phyloP scores from a whole-genome alignment of 2,888 invertebrate species.

The Tineola bisselliella region DNA sequence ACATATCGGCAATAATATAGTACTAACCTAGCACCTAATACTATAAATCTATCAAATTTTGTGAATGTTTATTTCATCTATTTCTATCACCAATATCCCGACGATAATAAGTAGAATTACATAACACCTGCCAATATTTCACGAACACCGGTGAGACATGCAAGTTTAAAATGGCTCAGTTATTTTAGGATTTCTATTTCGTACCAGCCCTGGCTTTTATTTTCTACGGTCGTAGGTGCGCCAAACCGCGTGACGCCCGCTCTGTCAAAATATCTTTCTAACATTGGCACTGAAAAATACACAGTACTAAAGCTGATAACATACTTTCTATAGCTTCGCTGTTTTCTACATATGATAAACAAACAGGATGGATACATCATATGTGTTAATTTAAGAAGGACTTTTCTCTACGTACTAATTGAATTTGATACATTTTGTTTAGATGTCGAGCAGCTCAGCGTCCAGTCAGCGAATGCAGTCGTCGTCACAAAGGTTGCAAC shows the following conservation, averaged over 20 bases:
- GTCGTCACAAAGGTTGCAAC: constrained; percentile 64
- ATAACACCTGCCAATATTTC: constrained; percentile 1
- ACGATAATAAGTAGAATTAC: neutral
- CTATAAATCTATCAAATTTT: too few relatives aligned
- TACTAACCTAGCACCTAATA: too few relatives aligned
- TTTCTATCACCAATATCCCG: neutral
- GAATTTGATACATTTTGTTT: constrained; percentile 18
- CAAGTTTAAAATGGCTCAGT: constrained; percentile 20
- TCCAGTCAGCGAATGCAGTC: constrained; percentile 69
- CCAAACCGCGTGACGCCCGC: constrained; percentile 59
- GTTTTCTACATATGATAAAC: constrained; percentile 16
- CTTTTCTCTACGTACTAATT: too few relatives aligned
- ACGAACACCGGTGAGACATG: neutral
- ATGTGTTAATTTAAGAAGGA: neutral
- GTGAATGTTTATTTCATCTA: too few relatives aligned
- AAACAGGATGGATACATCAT: constrained; percentile 14
- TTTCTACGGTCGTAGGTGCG: constrained; percentile 51
- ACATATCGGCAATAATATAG: too few relatives aligned
- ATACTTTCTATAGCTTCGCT: constrained; percentile 33
- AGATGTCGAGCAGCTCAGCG: constrained; percentile 65
- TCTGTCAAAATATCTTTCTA: constrained; percentile 45
- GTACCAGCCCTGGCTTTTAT: constrained; percentile 49
- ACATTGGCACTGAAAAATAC: constrained; percentile 55
- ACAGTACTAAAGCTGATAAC: constrained; percentile 58
- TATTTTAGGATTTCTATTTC: constrained; percentile 53